Base-by-base conservation (phyloP, 2,797 vertebrate species). In the Gymnoscopelus microlampas region DNA sequence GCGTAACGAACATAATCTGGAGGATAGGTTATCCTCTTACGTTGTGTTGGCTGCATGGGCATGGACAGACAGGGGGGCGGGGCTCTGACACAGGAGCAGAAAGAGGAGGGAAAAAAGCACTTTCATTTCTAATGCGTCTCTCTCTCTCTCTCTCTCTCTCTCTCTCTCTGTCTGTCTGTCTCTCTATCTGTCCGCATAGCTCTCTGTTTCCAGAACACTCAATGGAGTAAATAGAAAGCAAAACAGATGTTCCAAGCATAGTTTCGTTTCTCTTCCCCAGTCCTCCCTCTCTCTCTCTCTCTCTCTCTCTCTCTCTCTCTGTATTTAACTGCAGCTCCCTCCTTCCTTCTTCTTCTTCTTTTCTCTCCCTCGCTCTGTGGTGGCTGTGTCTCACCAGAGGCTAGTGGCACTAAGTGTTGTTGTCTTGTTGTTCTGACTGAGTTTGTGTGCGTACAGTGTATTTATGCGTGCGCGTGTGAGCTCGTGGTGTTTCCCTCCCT, bases 1-100 rank as follows among this genome's bases (percentile, higher is more conserved):
- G 85, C 88, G 89, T 93, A 90, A 94, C 92, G 94, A 94, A 91
- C 91, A 84, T 95, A 95, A 95, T 95, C 94, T 93, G 86, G 63
- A 71, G 78, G 89, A 89, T 86, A 92, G 89, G 91, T 93, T 93
- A 95, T 96, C 96, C 94, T 94, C 95, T 96, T 96, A 95, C 77
- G 91, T 90, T 85, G 8, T 78, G 84, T 91, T 92, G 93, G 89
- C 93, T 55, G 71, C 32, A 53, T 81, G 87, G 90, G 89, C 85
- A 83, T 87, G 88, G 88, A 85, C 81, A 61, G 55, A 67, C 64
- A 62, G 74, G 50, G 53, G 39, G 54, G 29, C 10, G 66, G 48
- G 60, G 29, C 19, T 15, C 32, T 7, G 60, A 47, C 14, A 0
- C 54, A 49, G 60, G 35, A 44, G 32, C 82, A 61, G 79, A 80